phyloP scores from a whole-genome alignment of 2,888 invertebrate genomes.

The Apantesis nais region DNA sequence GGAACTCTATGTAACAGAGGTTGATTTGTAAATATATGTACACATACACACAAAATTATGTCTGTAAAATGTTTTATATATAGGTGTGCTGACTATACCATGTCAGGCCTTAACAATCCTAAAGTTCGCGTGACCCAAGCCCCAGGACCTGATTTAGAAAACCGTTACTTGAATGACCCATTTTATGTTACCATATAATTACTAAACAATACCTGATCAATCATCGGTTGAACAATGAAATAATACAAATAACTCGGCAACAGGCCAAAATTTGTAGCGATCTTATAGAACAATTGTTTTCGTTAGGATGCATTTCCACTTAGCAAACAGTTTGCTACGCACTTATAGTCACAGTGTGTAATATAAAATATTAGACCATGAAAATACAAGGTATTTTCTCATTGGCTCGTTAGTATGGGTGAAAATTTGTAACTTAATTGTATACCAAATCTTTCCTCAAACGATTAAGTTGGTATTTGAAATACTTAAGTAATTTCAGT shows the following conservation, averaged over 20 bases:
- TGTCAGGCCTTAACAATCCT: not conserved
- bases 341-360: not conserved
- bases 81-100: not conserved
- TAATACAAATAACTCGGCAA: constrained; percentile 38
- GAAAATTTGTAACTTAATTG: not conserved
- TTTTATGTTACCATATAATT: constrained; percentile 38
- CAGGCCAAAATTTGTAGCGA: constrained; percentile 40
- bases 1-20: too few relatives aligned
- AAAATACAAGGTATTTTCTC: not conserved
- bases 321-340: constrained; percentile 7
- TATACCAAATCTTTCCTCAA: too few relatives aligned
- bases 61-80: too few relatives aligned
- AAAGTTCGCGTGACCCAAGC: not conserved
- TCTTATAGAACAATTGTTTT: constrained; percentile 39
- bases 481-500: too few relatives aligned
- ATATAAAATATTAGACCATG: not conserved
- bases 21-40: too few relatives aligned
- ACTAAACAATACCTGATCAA: constrained; percentile 43
- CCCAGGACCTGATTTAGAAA: not conserved
- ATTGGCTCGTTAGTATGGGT: not conserved
- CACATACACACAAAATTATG: not conserved
- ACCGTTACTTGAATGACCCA: constrained; percentile 40
- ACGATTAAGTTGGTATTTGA: too few relatives aligned
- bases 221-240: constrained; percentile 45
- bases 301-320: constrained; percentile 13